Percentiles rank a stretch among this genome's conserved stretches.
phyloP scores from a whole-genome alignment of 1,140 invertebrate genomes.

The Penaeus indicus region DNA sequence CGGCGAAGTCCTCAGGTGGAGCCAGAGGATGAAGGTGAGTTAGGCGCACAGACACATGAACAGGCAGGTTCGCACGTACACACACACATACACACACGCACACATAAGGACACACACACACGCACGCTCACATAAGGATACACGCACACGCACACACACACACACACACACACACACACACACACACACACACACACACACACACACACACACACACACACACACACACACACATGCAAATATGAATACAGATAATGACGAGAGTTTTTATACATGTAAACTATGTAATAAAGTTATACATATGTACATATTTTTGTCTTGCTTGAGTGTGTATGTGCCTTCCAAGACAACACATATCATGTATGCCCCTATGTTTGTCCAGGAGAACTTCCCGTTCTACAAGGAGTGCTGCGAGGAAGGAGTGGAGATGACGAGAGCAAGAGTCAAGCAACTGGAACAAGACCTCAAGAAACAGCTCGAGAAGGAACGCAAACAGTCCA shows the following conservation, averaged over 20 bases:
- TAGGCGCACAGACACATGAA: not conserved
- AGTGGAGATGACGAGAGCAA: slow-evolving; percentile 67
- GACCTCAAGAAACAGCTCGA: slow-evolving; percentile 62
- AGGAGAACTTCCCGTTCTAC: slow-evolving; percentile 69
- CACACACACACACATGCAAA: not conserved
- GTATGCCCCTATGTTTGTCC: not conserved
- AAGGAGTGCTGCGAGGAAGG: slow-evolving; percentile 69
- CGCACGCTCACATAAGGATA: too few relatives aligned
- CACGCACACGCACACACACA: too few relatives aligned
- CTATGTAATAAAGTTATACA: too few relatives aligned
- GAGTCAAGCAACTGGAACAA: slow-evolving; percentile 61
- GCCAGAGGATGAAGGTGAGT: slow-evolving; percentile 67
- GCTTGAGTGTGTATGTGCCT: not conserved
- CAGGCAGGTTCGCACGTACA: not conserved
- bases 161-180: too few relatives aligned
- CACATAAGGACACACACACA: too few relatives aligned
- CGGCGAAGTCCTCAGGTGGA: slow-evolving; percentile 68
- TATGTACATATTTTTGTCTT: too few relatives aligned
- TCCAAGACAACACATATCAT: not conserved
- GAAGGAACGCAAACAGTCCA: slow-evolving; percentile 58
- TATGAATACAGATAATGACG: too few relatives aligned
- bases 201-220: not conserved
- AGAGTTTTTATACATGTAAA: too few relatives aligned
- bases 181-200: too few relatives aligned
- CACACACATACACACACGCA: not conserved